Base-by-base conservation (phyloP, 2,113 vertebrate genomes). In the Platycercus adscitus region DNA sequence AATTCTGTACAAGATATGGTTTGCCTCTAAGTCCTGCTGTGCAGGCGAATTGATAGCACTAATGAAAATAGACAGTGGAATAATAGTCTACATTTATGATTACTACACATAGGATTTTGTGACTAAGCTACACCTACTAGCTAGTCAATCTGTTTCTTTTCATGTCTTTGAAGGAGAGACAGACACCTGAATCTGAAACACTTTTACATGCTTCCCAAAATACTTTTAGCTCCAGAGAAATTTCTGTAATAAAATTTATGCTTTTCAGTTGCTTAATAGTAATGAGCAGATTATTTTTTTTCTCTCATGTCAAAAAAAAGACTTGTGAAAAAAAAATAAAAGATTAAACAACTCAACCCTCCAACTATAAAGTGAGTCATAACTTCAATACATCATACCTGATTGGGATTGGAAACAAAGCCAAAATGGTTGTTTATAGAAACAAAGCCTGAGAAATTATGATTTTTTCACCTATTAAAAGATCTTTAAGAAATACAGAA, bases 101-200 rank as follows among this genome's bases (percentile, higher is more conserved):
- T 94, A 78, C 70, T 77, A 10, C 16, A 60, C 0, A 2, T 83
- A 90, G 84, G 58, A 89, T 93, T 86, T 79, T 78, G 66, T 97
- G 96, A 98, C 89, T 96, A 92, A 96, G 82, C 28, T 96, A 93
- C 88, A 76, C 88, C 91, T 93, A 81, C 77, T 47, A n/a, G 39
- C 71, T 76, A 89, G 39, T 93, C 81, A 88, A 41, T 77, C 70
- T 84, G 35, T 37, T 61, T 89, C 86, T 88, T 94, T 92, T 80
- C 87, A 91, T 68, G 25, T 83, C 92, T 96, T 90, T 65, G 72
- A 95, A 91, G 53, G 28, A 86, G 18, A 97, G 61, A 61, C 80
- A 97, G 94, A 95, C 73, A 92, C 47, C 61, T 97, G 91, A 95
- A 90, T 93, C 88, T 95, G 58, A 88, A 81, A 84, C 12, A 78